Evolutionary conservation across 2,888 invertebrate genomes (phyloP), one percentile per base, ranked within the genome.

Genomic region (Lasioglossum lativentre): DNA sequence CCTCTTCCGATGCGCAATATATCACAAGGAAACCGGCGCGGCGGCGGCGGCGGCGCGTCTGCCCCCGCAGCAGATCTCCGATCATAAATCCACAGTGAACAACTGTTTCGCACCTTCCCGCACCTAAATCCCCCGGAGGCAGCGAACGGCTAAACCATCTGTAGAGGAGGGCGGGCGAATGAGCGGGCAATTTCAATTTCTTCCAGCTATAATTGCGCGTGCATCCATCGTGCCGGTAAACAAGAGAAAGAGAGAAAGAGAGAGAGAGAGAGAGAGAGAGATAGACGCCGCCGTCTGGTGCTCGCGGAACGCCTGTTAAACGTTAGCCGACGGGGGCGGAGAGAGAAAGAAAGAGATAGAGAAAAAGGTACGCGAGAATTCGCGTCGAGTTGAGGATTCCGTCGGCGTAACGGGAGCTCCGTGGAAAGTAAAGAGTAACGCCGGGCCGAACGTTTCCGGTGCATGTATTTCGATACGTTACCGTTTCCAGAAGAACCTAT

Each of bases 381-480:
- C 74, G 23, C 27, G 30, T 56, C 52, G 47, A 38, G 42, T 40
- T 75, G 79, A 74, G 63, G 79, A 84, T 84, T 79, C 63, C 40
- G 52, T n/a, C 23, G 45, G 56, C 47, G 77, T 77, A 85, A 85
- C 75, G 66, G n/a, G 85, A 75, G 76, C 40, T 42, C 2, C 27
- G 71, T n/a, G 42, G 76, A 85, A 78, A 59, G 71, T 66, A 77
- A 78, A 81, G 78, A 80, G 77, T 73, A 81, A 79, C 86, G 40
- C 47, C 38, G 68, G 42, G 16, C 71, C 68, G 79, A 78, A 71
- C 78, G 78, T 70, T 76, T 78, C 80, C 38, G 71, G 76, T 86
- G 86, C 85, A 80, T 88, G 90, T 90, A 90, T 88, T 85, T 86
- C 90, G 90, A 90, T 90, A 90, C 89, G 90, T 90, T 86, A 90